A percentile compares a stretch with the other conserved stretches of the same genome.
Evolutionary conservation across 2,888 invertebrate species (phyloP).

Genomic region (Crematogaster levior): DNA sequence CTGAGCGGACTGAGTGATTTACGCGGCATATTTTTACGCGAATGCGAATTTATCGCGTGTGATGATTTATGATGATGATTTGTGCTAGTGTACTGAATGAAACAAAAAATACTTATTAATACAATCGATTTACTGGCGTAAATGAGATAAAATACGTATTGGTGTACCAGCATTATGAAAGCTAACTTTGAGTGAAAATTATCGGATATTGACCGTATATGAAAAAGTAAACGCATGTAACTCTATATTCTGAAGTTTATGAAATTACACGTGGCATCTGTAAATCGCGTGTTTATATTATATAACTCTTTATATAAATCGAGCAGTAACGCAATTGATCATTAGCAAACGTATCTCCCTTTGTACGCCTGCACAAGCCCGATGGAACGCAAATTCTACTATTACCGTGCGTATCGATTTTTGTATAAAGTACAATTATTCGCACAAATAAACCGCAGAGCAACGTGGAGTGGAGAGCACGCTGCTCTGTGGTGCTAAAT

Average conservation of each 20-base stretch:
- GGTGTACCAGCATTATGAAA: neutral
- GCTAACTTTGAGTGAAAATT: neutral
- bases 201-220: neutral
- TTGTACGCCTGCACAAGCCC: neutral
- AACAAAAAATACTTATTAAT: neutral
- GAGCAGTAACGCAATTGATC: neutral
- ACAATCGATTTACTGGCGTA: neutral
- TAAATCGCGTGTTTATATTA: neutral
- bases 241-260: neutral
- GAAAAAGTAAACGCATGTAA: neutral
- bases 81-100: neutral
- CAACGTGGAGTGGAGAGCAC: neutral
- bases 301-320: conserved; percentile 4
- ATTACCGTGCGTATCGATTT: conserved; percentile 6
- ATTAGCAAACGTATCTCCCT: neutral
- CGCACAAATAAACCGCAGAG: neutral
- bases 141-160: neutral
- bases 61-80: neutral
- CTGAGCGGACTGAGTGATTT: conserved; percentile 20
- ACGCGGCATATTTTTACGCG: conserved; percentile 27
- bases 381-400: neutral
- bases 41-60: neutral
- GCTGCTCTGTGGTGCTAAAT: neutral
- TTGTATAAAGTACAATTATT: conserved; percentile 18
- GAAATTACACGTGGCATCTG: neutral